A percentile compares a stretch with the other conserved stretches of the same genome.
Evolutionary conservation across 2,797 vertebrate genomes (phyloP).

Genomic region (Anguilla anguilla): DNA sequence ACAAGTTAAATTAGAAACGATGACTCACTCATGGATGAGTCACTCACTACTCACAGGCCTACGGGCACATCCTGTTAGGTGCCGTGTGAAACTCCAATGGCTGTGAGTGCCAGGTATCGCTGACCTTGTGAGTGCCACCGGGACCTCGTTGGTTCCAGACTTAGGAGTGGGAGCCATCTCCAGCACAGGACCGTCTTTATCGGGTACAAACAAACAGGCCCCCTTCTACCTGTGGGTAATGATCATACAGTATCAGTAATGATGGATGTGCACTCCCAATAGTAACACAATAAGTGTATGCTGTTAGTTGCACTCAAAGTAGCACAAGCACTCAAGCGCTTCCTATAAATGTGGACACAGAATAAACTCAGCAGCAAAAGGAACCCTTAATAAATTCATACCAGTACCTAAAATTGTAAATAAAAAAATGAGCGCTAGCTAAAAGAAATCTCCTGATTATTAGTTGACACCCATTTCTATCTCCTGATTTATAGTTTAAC

Average conservation of each 20-base stretch:
- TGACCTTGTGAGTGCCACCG: background rate
- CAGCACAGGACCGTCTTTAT: background rate
- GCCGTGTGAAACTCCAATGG: background rate
- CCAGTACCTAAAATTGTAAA: background rate
- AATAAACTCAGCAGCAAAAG: background rate
- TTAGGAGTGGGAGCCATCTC: background rate
- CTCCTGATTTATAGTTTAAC: background rate
- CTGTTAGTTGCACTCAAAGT: background rate
- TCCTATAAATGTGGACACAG: background rate
- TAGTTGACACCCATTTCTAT: background rate
- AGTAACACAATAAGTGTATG: background rate
- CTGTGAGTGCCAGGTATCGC: background rate
- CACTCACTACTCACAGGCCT: background rate
- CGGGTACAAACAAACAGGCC: background rate
- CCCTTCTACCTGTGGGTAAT: conserved; percentile 1
- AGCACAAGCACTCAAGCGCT: background rate
- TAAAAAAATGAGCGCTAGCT: background rate
- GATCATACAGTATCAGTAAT: background rate
- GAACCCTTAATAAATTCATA: background rate
- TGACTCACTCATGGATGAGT: background rate
- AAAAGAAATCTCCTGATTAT: conserved; percentile 14
- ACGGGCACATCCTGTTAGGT: background rate
- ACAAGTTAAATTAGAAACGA: background rate
- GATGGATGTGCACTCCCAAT: no score
- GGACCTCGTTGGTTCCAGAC: background rate